These are phyloP conservation scores for Platyrinchus mystaceus DNA, from an alignment of 2,797 vertebrate genomes.

Conservation along the genomic window DNA sequence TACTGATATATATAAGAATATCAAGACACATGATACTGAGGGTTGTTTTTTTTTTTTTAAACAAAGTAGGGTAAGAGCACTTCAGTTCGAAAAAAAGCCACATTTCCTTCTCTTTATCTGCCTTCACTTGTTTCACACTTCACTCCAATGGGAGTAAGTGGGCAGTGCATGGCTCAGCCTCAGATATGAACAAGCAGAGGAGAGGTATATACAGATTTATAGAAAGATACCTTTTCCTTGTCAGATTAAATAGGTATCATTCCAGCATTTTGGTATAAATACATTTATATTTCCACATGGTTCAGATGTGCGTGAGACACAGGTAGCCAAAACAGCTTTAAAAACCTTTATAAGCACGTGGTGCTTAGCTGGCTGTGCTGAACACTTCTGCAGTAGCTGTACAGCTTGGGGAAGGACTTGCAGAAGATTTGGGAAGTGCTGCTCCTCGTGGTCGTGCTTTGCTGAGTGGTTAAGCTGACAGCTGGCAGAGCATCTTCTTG, in stretches of 20 bases:
- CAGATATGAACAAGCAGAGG: neutral
- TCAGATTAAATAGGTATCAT: neutral
- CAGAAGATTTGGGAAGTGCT: slow-evolving; percentile 11
- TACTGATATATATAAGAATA: slow-evolving; percentile 48
- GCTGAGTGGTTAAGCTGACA: slow-evolving; percentile 53
- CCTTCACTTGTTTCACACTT: neutral
- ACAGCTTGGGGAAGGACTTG: neutral
- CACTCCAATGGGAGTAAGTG: neutral
- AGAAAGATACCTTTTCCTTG: neutral
- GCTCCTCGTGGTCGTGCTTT: slow-evolving; percentile 41
- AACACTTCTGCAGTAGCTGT: neutral
- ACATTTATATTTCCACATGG: neutral
- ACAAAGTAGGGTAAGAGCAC: neutral
- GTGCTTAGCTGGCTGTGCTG: neutral
- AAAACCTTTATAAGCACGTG: neutral
- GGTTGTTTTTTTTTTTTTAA: neutral
- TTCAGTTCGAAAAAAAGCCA: neutral
- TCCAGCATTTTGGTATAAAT: neutral
- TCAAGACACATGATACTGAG: neutral
- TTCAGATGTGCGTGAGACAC: neutral
- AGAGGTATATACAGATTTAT: neutral
- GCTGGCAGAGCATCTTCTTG: slow-evolving; percentile 61
- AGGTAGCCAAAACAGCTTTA: neutral
- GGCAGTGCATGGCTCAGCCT: neutral
- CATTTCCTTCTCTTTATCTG: neutral